Conservation (phyloP, 2,797 vertebrate genomes). For the Nothura maculosa region DNA sequence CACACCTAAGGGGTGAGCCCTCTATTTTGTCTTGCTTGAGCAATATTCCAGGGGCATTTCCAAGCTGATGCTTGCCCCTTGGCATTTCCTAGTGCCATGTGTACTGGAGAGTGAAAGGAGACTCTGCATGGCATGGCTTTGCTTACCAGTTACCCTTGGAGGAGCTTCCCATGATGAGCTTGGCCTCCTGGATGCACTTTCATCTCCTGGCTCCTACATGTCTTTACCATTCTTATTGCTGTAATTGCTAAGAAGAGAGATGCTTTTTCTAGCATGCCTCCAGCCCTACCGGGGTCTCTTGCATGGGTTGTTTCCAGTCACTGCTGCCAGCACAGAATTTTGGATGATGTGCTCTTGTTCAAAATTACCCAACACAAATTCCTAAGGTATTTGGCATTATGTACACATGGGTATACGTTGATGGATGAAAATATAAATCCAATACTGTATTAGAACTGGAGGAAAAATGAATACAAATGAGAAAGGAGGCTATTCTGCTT, state of each 20-base stretch:
- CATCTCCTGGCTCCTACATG: not conserved
- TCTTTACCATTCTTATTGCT: not conserved
- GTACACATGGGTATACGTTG: not conserved
- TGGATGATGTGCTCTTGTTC: not conserved
- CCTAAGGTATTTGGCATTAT: not conserved
- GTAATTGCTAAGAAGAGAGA: not conserved
- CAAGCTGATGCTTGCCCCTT: conserved; percentile 69
- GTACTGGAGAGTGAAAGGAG: not conserved
- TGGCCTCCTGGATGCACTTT: not conserved
- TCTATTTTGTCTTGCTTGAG: conserved; percentile 49
- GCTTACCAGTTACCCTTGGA: conserved; percentile 49
- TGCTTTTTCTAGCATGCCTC: not conserved
- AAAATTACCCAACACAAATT: not conserved
- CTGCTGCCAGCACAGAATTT: not conserved
- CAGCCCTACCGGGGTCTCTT: not conserved
- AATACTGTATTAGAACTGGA: not conserved
- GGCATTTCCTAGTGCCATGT: conserved; percentile 42
- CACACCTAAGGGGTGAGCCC: conserved; percentile 75
- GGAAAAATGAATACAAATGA: not conserved
- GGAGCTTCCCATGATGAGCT: not conserved
- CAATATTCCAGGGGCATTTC: conserved; percentile 72
- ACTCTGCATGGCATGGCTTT: not conserved
- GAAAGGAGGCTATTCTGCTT: not conserved
- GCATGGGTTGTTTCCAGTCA: not conserved
- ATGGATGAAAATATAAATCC: not conserved